Evolutionary conservation across 1,140 invertebrate genomes (phyloP).

Genomic region (Trichonephila clavipes): DNA sequence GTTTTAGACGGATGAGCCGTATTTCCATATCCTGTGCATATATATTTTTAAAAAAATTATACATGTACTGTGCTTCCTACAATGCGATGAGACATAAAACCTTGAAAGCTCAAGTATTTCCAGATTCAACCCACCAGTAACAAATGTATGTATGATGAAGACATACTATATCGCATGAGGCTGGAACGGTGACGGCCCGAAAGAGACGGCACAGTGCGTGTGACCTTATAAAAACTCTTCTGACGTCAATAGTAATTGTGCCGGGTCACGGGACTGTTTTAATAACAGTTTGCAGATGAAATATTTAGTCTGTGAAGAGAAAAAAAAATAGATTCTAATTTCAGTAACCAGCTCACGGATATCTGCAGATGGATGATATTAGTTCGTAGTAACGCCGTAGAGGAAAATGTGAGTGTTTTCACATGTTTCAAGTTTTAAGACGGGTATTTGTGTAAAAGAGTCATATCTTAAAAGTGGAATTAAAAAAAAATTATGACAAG

Average conservation of each 20-base stretch:
- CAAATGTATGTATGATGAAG: not conserved
- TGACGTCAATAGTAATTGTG: conserved; percentile 56
- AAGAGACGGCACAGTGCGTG: not conserved
- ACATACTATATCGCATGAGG: not conserved
- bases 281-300: conserved; percentile 52
- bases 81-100: not conserved
- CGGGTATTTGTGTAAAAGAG: no score
- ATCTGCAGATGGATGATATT: not conserved
- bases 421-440: no score
- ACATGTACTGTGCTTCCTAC: conserved; percentile 11
- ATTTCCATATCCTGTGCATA: no score
- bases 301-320: not conserved
- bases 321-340: conserved; percentile 11
- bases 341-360: conserved; percentile 4
- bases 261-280: conserved; percentile 41
- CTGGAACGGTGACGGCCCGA: no score
- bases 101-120: conserved; percentile 11
- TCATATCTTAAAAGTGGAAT: no score
- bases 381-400: not conserved
- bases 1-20: no score
- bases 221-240: conserved; percentile 48
- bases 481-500: no score
- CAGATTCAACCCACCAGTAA: not conserved
- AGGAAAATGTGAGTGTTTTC: not conserved
- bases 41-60: not conserved